phyloP scores from a whole-genome alignment of 2,888 invertebrate species.

The Diachrysia chrysitis region DNA sequence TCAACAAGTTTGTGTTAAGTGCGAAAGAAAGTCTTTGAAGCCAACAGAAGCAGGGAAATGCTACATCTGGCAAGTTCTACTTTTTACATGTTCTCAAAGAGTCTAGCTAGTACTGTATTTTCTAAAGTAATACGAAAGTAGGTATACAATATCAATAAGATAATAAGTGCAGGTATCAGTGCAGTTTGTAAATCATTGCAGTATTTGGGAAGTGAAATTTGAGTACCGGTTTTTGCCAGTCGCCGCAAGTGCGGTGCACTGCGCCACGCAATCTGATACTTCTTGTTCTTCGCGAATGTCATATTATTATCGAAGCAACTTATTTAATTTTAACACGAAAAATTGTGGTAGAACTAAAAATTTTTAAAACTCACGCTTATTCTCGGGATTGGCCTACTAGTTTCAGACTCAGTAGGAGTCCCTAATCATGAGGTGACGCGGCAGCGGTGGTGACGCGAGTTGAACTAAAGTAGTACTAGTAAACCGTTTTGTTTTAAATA shows the following conservation, averaged over 20 bases:
- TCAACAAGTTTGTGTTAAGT: neutral
- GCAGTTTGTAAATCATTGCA: neutral
- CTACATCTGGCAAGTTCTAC: no score
- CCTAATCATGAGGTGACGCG: no score
- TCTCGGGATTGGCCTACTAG: no score
- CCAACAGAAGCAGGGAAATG: neutral
- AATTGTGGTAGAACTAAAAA: no score
- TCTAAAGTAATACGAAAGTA: no score
- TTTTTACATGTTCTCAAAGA: no score
- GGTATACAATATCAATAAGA: neutral
- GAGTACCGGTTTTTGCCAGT: neutral
- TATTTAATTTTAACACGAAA: neutral
- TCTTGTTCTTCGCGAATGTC: neutral
- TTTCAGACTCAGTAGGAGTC: no score
- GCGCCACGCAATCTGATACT: neutral
- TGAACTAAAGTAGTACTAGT: no score
- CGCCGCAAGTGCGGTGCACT: neutral
- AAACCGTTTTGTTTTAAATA: no score
- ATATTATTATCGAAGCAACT: neutral
- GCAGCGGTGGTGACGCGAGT: no score
- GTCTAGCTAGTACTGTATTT: no score
- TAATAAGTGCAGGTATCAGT: neutral
- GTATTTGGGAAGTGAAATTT: conserved; percentile 4
- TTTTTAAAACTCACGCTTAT: no score
- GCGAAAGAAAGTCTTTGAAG: neutral